phyloP scores from a whole-genome alignment of 2,113 vertebrate genomes.

The Gambusia affinis region DNA sequence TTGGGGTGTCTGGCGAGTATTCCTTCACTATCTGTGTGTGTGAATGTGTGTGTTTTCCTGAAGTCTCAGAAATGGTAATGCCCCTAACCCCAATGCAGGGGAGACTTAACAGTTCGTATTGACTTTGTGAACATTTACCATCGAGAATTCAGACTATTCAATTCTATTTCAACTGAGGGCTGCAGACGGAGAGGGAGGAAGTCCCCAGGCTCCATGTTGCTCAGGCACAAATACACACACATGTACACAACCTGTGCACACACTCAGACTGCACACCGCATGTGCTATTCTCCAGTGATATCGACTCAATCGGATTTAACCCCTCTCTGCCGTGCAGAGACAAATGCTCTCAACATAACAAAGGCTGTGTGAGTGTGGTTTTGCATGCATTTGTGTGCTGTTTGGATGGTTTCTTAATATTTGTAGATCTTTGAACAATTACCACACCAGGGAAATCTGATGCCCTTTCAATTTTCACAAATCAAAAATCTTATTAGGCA shows the following conservation, averaged over 20 bases:
- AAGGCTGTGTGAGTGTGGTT: constrained; percentile 66
- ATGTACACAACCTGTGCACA: constrained; percentile 47
- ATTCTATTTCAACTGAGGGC: constrained; percentile 79
- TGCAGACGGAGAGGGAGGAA: constrained; percentile 70
- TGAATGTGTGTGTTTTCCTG: constrained; percentile 43
- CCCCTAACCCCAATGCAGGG: constrained; percentile 71
- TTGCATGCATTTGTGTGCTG: constrained; percentile 35
- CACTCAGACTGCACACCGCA: constrained; percentile 60
- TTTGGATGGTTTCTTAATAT: constrained; percentile 40
- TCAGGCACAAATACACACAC: constrained; percentile 56
- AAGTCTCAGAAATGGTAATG: constrained; percentile 77
- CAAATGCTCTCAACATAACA: constrained; percentile 79
- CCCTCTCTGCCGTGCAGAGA: constrained; percentile 72
- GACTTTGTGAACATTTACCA: constrained; percentile 76
- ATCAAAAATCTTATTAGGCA: constrained; percentile 35
- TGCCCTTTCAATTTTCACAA: constrained; percentile 42
- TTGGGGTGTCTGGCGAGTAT: constrained; percentile 66
- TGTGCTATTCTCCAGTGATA: constrained; percentile 76
- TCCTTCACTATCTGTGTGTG: constrained; percentile 42
- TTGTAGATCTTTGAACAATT: constrained; percentile 52
- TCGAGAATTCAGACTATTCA: constrained; percentile 78
- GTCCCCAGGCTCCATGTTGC: constrained; percentile 72
- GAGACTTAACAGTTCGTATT: constrained; percentile 73
- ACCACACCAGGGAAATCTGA: constrained; percentile 49
- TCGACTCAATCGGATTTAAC: constrained; percentile 78